Evolutionary conservation across 2,888 invertebrate species (phyloP), one percentile per base, ranked within the genome.

Genomic region (Venusia cambrica): DNA sequence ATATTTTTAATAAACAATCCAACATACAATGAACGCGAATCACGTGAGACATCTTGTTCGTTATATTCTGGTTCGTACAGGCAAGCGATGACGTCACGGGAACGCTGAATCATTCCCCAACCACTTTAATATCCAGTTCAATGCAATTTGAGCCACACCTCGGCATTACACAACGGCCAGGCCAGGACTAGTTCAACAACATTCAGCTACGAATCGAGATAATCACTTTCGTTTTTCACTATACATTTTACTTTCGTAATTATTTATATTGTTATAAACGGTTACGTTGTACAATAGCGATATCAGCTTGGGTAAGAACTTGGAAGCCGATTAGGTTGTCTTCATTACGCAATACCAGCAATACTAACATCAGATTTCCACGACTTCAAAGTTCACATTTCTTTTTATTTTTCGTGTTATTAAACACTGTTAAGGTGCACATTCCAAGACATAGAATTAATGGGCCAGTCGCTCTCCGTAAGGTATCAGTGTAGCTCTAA

Each of bases 61-160:
- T 53, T 53, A 51, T 57, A 48, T 49, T 34, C 33, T 56, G 54
- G 54, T 59, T 42, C 24, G 38, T 31, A 41, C 49, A 37, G 51
- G 48, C 40, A 22, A 14, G 31, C 14, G 33, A 50, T 64, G 51
- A 57, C 67, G 66, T 65, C 66, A 73, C 64, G 40, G 66, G 45
- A 62, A 30, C 44, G 47, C 52, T 69, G 69, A 67, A 48, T 74
- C 50, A 55, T 59, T 64, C 55, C 53, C 51, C 38, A 48, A 43
- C 58, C 43, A 49, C 46, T 49, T 45, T 29, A 26, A 24, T 5
- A 51, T 44, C 45, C 38, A 48, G 49, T 45, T 38, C 38, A 30
- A 29, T 38, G 38, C 31, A 26, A 41, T 34, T 40, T 32, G 24
- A 37, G 22, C 46, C 45, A 22, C 44, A 41, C 37, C 45, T 38